Conservation (phyloP, 2,888 invertebrate genomes). For the Lissocephala sabroskyi region DNA sequence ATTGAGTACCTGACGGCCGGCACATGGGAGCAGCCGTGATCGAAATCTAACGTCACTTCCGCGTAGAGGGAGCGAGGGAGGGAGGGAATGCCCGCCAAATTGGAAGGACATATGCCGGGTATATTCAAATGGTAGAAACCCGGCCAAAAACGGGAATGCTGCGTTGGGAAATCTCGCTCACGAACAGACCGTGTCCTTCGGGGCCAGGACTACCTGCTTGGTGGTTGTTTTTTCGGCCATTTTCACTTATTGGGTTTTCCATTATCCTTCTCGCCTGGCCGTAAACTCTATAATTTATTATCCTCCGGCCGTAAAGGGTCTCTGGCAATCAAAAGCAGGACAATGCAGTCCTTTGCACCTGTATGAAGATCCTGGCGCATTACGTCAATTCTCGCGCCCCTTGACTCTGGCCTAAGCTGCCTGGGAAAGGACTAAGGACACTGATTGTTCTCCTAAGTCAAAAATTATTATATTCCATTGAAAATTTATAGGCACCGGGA, state of each 20-base stretch:
- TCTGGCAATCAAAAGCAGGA: constrained; percentile 11
- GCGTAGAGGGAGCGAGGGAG: constrained; percentile 15
- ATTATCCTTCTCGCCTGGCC: constrained; percentile 34
- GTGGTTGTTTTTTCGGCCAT: constrained; percentile 10
- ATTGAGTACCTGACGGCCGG: not conserved
- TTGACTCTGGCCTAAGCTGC: constrained; percentile 18
- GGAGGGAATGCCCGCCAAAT: constrained; percentile 50
- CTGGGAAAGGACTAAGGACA: constrained; percentile 7
- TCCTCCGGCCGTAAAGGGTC: constrained; percentile 24
- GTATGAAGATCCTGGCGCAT: constrained; percentile 24
- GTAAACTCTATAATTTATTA: constrained; percentile 54
- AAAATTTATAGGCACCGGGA: too few relatives aligned
- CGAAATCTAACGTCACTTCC: constrained; percentile 41
- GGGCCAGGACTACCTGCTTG: constrained; percentile 24
- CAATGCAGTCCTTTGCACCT: constrained; percentile 31
- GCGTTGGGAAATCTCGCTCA: too few relatives aligned
- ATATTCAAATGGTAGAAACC: not conserved
- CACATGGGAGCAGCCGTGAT: constrained; percentile 39
- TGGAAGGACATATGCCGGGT: constrained; percentile 43
- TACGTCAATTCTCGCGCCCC: constrained; percentile 43
- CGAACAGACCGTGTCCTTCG: too few relatives aligned
- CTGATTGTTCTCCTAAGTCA: too few relatives aligned
- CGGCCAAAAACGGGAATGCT: too few relatives aligned
- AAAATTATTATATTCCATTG: too few relatives aligned
- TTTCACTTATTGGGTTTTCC: constrained; percentile 49